Evolutionary conservation across 2,113 vertebrate species (phyloP).

Genomic region (Oenanthe oenanthe): DNA sequence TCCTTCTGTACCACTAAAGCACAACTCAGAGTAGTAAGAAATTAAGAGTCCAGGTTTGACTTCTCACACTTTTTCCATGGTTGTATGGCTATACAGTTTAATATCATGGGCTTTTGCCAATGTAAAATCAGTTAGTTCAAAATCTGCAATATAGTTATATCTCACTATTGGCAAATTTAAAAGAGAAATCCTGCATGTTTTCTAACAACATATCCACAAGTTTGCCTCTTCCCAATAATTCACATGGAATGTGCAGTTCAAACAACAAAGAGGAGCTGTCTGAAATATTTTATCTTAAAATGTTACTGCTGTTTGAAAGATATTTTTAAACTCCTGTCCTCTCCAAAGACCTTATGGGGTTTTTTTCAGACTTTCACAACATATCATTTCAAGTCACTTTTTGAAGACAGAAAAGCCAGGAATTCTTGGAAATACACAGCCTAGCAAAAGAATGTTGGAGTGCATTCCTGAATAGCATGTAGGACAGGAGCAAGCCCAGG

Average conservation of each 20-base stretch:
- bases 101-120: neutral
- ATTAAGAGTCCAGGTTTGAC: neutral
- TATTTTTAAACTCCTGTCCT: neutral
- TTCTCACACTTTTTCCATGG: neutral
- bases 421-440: conserved; percentile 28
- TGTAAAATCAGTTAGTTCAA: neutral
- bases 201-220: neutral
- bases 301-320: neutral
- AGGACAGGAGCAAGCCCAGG: conserved; percentile 57
- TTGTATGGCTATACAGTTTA: neutral
- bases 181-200: neutral
- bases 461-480: conserved; percentile 55
- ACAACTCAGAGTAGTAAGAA: neutral
- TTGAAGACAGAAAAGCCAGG: neutral
- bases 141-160: neutral
- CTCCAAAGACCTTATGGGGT: neutral
- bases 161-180: neutral
- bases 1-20: neutral
- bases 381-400: conserved; percentile 21
- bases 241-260: neutral
- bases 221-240: neutral
- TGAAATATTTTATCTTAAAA: conserved; percentile 7
- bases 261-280: neutral
- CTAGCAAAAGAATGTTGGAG: conserved; percentile 30
- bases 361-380: conserved; percentile 4